Evolutionary conservation across 1,140 invertebrate species (phyloP).

Genomic region (Pseudomyrmex sp.): DNA sequence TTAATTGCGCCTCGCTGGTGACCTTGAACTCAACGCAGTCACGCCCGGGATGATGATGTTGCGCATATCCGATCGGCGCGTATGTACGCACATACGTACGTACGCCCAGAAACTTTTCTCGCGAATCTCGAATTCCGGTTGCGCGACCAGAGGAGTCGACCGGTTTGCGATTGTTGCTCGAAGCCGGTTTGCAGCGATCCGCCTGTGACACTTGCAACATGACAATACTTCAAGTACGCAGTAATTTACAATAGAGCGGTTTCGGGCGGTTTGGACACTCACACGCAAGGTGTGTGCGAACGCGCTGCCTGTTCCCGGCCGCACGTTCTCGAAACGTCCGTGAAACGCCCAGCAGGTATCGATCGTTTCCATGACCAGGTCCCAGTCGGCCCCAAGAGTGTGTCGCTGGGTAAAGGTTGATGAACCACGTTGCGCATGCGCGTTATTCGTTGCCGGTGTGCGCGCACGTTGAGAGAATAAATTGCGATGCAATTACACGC

Average conservation of each 20-base stretch:
- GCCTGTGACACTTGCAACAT: conserved; percentile 18
- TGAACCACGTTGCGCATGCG: conserved; percentile 23
- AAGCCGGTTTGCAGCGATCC: conserved; percentile 36
- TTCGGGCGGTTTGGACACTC: not conserved
- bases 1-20: conserved; percentile 22
- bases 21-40: conserved; percentile 53
- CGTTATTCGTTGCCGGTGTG: not conserved
- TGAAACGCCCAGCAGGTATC: conserved; percentile 53
- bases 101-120: not conserved
- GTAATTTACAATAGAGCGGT: not conserved
- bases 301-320: not conserved
- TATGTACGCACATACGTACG: not conserved
- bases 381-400: conserved; percentile 23
- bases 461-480: not conserved
- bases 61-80: not conserved
- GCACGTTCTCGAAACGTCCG: conserved; percentile 54
- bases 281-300: not conserved
- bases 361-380: conserved; percentile 53
- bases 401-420: conserved; percentile 57
- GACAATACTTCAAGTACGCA: conserved; percentile 33
- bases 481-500: conserved; percentile 1
- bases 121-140: conserved; percentile 34
- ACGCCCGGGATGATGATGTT: conserved; percentile 28
- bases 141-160: not conserved
- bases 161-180: not conserved